Base-by-base conservation (phyloP, 2,888 invertebrate genomes). In the Chaetogeoica ovagalla region DNA sequence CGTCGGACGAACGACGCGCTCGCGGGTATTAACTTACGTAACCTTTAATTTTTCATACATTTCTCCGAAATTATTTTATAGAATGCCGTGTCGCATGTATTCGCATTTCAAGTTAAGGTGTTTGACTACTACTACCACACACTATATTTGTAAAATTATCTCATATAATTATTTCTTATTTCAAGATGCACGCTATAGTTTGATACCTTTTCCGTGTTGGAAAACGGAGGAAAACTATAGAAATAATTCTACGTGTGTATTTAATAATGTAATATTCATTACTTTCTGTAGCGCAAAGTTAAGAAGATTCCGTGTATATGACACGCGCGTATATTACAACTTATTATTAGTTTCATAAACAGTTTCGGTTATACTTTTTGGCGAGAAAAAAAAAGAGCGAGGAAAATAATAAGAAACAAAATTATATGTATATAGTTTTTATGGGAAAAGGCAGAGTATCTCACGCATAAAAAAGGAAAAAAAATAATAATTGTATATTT, bases 11-110 rank as follows among this genome's bases (percentile, higher is more conserved):
- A 7, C 17, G 15, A 63, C 2, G 2, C 30, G 30, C 30, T 4
- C 30, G 4, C 30, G 30, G 0, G 11, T 23, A 13, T 37, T n/a
- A n/a, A n/a, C n/a, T n/a, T 63, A 52, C 37, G 1, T 55, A 73
- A 73, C 21, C 21, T 63, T 63, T 52, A 5, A 63, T 73, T 52
- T 23, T 60, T 60, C 43, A 43, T 60, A 43, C 48, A 71, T 71
- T 59, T 13, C 15, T 43, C 13, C 13, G 19, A 60, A 72, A 59
- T 43, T 43, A 43, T 30, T 30, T 30, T 30, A 30, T 30, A 30
- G 30, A 30, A 30, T 39, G n/a, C 11, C 2, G 52, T 52, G 52
- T 5, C 43, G 43, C 4, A 43, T 7, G 43, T 9, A 6, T n/a
- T n/a, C 43, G 6, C 43, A 9, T 43, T 43, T 43, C 43, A 7